Evolutionary conservation across 2,888 invertebrate species (phyloP), one percentile per base, ranked within the genome.

Genomic region (Leptinotarsa rubiginosa): DNA sequence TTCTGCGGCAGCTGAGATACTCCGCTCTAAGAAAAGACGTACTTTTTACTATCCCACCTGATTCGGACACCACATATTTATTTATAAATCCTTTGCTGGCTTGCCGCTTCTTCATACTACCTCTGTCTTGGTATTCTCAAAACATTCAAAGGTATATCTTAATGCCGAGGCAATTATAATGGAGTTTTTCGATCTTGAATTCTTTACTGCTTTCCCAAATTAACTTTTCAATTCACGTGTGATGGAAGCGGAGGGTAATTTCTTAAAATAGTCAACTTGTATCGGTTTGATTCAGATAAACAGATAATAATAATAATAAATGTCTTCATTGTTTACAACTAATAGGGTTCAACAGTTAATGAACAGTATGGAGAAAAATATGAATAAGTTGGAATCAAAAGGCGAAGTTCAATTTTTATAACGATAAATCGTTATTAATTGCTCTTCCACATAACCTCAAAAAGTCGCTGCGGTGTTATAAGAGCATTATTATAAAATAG

Each of bases 1-100:
- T 85, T 86, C 84, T 84, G 82, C 84, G 80, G 82, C 83, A 84
- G 84, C 83, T 83, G 83, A 80, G 78, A 77, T 80, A 75, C 77
- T 73, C 74, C 78, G 81, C 79, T 78, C 79, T 80, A 83, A 82
- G 82, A 81, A 81, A 78, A 80, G 80, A 82, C 82, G 78, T 82
- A 78, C 82, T 79, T 78, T 79, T 79, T 78, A 78, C 79, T 79
- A 79, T 77, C 75, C 81, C 77, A 77, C 74, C 78, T 79, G 80
- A 81, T 81, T 79, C 77, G 79, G 76, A 76, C 77, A 76, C 77
- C 78, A 77, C 80, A 79, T 80, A 79, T 81, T 81, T 80, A 80
- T 82, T 79, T 78, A 80, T 79, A 76, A 77, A 78, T 74, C 77
- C 76, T 73, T 75, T 71, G 74, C 75, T 76, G 71, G 79, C 73